phyloP scores from a whole-genome alignment of 2,888 invertebrate species.

The Sialis lutaria region DNA sequence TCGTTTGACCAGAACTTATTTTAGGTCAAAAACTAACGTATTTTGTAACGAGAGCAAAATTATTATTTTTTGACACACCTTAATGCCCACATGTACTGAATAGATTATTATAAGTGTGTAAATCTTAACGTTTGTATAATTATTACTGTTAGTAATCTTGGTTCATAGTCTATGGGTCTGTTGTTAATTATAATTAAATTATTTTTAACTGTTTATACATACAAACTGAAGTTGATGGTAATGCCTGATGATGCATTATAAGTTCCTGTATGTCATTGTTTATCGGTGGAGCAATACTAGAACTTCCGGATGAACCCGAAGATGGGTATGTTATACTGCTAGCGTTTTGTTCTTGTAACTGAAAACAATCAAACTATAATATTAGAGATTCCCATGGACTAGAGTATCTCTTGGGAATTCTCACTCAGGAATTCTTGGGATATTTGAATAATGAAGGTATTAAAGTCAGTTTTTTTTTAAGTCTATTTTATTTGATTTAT shows the following conservation, averaged over 20 bases:
- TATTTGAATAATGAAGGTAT: too few relatives aligned
- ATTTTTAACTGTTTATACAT: not conserved
- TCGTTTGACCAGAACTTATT: too few relatives aligned
- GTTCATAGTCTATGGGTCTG: too few relatives aligned
- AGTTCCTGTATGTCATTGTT: slow-evolving; percentile 25
- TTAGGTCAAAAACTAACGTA: too few relatives aligned
- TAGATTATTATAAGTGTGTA: too few relatives aligned
- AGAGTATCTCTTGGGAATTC: not conserved
- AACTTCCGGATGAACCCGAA: slow-evolving; percentile 17
- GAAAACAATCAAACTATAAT: not conserved
- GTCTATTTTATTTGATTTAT: too few relatives aligned
- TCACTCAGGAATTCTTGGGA: not conserved
- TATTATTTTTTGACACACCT: too few relatives aligned
- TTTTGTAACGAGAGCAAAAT: too few relatives aligned
- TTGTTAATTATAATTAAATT: not conserved
- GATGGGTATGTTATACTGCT: slow-evolving; percentile 20
- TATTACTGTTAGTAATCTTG: too few relatives aligned
- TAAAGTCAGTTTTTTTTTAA: too few relatives aligned
- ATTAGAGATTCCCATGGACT: not conserved
- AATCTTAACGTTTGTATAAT: too few relatives aligned
- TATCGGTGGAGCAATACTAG: slow-evolving; percentile 18
- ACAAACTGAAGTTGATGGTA: slow-evolving; percentile 17
- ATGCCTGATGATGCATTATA: slow-evolving; percentile 27
- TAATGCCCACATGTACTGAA: too few relatives aligned
- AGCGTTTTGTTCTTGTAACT: slow-evolving; percentile 12